Percentiles rank a stretch among this genome's conserved stretches.
Evolutionary conservation across 2,113 vertebrate species (phyloP).

Genomic region (Climacteris rufus): DNA sequence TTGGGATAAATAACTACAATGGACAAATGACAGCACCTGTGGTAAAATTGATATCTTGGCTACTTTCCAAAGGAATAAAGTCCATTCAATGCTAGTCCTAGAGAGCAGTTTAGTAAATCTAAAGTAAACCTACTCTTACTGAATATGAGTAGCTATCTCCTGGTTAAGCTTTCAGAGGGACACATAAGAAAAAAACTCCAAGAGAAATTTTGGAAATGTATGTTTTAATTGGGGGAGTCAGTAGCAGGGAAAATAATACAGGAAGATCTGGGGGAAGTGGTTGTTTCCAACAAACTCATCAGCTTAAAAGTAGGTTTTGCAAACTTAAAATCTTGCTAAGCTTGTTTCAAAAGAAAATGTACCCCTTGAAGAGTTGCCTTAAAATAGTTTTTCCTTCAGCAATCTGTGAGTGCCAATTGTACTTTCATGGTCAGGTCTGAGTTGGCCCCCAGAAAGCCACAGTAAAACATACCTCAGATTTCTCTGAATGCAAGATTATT

Average conservation of each 20-base stretch:
- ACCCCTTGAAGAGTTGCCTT: background rate
- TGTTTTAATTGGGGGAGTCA: background rate
- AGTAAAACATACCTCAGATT: background rate
- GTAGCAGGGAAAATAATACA: background rate
- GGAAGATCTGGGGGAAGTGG: background rate
- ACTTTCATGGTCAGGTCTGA: background rate
- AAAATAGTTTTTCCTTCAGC: background rate
- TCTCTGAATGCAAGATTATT: background rate
- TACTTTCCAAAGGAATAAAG: background rate
- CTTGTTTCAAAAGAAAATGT: too few species aligned
- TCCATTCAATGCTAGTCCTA: background rate
- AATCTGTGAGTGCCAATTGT: rapidly evolving
- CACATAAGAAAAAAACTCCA: background rate
- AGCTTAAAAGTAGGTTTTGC: background rate
- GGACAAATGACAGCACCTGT: background rate
- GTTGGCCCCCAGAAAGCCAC: background rate
- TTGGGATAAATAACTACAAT: background rate
- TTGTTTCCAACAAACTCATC: background rate
- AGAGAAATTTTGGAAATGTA: rapidly evolving
- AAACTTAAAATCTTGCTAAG: background rate
- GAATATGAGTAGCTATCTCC: background rate
- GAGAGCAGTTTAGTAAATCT: background rate
- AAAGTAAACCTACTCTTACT: background rate
- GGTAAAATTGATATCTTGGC: background rate
- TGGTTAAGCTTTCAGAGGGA: background rate